These are phyloP conservation scores for Pyrocoelia pectoralis DNA, from an alignment of 2,888 invertebrate species.

Conservation along the genomic window DNA sequence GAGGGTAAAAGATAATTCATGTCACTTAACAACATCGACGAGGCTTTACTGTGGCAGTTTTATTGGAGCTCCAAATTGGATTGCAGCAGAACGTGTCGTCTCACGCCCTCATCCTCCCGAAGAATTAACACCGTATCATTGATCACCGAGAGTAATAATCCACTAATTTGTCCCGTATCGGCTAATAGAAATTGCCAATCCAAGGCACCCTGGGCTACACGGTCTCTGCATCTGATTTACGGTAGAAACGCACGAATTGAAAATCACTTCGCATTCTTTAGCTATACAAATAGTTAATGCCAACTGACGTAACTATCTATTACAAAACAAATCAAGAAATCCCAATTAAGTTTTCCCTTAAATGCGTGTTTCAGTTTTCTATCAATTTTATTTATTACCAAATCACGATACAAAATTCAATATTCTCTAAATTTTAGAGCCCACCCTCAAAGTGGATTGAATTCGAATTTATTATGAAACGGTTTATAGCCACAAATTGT, in stretches of 20 bases:
- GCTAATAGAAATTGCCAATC: constrained; percentile 59
- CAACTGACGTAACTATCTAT: constrained; percentile 23
- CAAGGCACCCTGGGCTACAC: constrained; percentile 42
- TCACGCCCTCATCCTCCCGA: constrained; percentile 38
- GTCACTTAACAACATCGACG: constrained; percentile 63
- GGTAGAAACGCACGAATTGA: constrained; percentile 53
- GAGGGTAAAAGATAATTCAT: constrained; percentile 59
- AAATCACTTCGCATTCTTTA: constrained; percentile 40
- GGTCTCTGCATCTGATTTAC: constrained; percentile 55
- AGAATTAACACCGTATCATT: constrained; percentile 60
- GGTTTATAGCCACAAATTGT: neutral
- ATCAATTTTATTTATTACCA: neutral
- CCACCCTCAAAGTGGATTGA: neutral
- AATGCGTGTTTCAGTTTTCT: neutral
- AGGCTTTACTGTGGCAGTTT: constrained; percentile 62
- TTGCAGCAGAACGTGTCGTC: constrained; percentile 56
- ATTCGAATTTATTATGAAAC: neutral
- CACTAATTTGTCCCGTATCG: constrained; percentile 60
- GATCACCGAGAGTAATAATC: constrained; percentile 61
- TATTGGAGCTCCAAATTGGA: constrained; percentile 62
- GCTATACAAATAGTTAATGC: constrained; percentile 24
- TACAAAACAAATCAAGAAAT: constrained; percentile 26
- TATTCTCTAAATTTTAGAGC: neutral
- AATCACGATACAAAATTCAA: neutral
- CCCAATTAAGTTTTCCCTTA: constrained; percentile 9